Conservation (phyloP, 2,113 vertebrate genomes). For the Colossoma macropomum region DNA sequence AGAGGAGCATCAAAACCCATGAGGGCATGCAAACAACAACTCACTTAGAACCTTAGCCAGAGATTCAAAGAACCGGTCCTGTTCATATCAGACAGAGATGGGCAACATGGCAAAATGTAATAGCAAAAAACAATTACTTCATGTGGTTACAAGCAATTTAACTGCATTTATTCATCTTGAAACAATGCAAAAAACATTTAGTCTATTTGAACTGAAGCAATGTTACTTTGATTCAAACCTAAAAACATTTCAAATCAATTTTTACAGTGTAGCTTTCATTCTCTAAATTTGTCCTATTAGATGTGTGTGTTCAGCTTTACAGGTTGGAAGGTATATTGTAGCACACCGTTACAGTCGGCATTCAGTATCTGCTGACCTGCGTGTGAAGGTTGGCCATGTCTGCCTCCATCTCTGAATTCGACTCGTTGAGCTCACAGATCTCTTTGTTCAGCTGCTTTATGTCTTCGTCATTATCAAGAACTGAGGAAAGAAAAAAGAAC, state of each 20-base stretch:
- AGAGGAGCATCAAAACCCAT: neutral
- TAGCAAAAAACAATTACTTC: too few relatives aligned
- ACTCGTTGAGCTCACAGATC: conserved; percentile 93
- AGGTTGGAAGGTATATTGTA: neutral
- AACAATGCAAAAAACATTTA: too few relatives aligned
- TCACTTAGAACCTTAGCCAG: neutral
- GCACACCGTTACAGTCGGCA: neutral
- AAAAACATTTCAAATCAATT: too few relatives aligned
- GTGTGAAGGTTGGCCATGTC: conserved; percentile 97
- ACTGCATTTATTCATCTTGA: too few relatives aligned
- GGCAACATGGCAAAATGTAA: too few relatives aligned
- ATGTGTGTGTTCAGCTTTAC: neutral
- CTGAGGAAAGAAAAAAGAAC: conserved; percentile 66
- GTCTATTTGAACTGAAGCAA: too few relatives aligned
- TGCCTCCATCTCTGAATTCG: conserved; percentile 94
- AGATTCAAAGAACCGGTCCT: neutral
- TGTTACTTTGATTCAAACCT: too few relatives aligned
- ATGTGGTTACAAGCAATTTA: too few relatives aligned
- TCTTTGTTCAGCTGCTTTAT: conserved; percentile 98
- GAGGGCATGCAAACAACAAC: neutral
- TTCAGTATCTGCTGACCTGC: conserved; percentile 81
- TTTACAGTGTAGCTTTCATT: too few relatives aligned
- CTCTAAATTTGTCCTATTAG: too few relatives aligned
- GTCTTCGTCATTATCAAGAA: conserved; percentile 96
- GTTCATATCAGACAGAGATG: neutral